Conservation (phyloP, 2,113 vertebrate species). For the Emydura subglobosa region DNA sequence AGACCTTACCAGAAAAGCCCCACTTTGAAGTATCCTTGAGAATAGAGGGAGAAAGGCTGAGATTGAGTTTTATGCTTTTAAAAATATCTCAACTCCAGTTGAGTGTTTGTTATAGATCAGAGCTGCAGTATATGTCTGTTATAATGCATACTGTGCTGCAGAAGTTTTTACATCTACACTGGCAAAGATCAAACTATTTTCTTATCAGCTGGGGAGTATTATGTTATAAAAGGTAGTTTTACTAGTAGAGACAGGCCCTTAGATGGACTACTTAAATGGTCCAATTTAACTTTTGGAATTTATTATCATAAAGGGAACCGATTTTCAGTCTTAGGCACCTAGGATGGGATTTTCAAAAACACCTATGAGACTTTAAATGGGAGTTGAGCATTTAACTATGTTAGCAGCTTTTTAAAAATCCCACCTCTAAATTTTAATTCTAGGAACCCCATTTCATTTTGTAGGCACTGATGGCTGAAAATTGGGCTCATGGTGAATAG, state of each 20-base stretch:
- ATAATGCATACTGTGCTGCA: not conserved
- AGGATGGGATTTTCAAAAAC: not conserved
- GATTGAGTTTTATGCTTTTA: conserved; percentile 25
- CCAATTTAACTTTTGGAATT: not conserved
- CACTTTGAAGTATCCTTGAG: conserved; percentile 18
- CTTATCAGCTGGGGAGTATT: not conserved
- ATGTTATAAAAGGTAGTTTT: not conserved
- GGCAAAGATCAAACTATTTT: not conserved
- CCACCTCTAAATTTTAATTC: not conserved
- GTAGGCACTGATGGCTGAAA: not conserved
- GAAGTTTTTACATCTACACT: not conserved
- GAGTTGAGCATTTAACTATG: not conserved
- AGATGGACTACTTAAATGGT: not conserved
- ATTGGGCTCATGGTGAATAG: not conserved
- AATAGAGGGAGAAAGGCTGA: conserved; percentile 41
- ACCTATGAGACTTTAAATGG: not conserved
- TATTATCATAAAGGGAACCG: not conserved
- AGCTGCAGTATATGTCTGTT: not conserved
- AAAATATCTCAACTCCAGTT: not conserved
- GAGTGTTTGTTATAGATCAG: not conserved
- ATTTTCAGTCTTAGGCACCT: not conserved
- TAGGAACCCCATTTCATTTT: not conserved
- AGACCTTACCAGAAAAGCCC: not conserved
- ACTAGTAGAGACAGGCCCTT: not conserved
- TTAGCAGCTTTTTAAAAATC: not conserved